These are phyloP conservation scores for Parnassius glacialis DNA, from an alignment of 2,888 invertebrate species.

Conservation along the genomic window DNA sequence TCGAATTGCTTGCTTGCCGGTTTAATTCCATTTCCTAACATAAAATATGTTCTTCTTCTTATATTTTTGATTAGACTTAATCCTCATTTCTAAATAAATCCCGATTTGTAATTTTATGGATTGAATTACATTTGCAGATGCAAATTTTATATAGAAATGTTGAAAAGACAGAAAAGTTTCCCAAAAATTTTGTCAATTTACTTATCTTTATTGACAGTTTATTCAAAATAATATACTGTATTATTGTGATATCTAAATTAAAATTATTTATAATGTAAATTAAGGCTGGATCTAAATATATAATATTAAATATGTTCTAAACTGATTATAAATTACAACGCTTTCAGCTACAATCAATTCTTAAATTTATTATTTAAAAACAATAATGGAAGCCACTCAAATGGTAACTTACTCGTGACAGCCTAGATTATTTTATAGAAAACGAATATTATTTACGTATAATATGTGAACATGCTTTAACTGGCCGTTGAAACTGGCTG, in stretches of 20 bases:
- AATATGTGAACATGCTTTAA: conserved; percentile 56
- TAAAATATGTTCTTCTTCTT: background rate
- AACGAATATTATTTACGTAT: conserved; percentile 21
- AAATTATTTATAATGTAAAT: too few relatives aligned
- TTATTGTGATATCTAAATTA: too few relatives aligned
- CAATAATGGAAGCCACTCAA: background rate
- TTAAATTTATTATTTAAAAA: background rate
- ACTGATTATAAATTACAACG: too few relatives aligned
- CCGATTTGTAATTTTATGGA: background rate
- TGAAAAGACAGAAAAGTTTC: background rate
- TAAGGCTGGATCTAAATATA: too few relatives aligned
- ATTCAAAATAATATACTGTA: too few relatives aligned
- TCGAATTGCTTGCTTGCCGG: conserved; percentile 30
- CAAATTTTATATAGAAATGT: background rate
- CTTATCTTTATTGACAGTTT: too few relatives aligned
- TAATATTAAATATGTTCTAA: too few relatives aligned
- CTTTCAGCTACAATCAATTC: background rate
- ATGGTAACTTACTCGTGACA: background rate
- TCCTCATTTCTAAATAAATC: background rate
- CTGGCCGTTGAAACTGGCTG: conserved; percentile 45
- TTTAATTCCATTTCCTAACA: conserved; percentile 23
- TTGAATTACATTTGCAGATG: background rate
- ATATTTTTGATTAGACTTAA: conserved; percentile 1
- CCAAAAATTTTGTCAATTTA: background rate
- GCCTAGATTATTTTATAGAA: background rate